phyloP scores from a whole-genome alignment of 2,888 invertebrate genomes.

The Altica lythri region DNA sequence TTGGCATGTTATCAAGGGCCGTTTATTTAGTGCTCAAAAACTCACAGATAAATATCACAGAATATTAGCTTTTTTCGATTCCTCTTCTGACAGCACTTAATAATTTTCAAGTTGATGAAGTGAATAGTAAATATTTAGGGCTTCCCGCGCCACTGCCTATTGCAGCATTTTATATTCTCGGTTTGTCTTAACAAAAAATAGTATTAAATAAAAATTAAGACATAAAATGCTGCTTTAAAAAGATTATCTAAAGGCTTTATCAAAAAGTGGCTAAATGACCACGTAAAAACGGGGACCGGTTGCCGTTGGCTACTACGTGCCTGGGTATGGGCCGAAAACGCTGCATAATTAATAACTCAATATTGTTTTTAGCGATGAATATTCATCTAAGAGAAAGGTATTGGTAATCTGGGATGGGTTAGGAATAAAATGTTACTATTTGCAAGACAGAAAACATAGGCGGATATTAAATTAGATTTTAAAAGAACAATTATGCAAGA shows the following conservation, averaged over 20 bases:
- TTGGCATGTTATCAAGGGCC: too few species aligned
- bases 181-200: too few species aligned
- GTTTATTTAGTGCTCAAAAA: too few species aligned
- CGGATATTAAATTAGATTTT: conserved; percentile 33
- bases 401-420: conserved; percentile 36
- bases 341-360: conserved; percentile 19
- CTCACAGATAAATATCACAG: too few species aligned
- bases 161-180: too few species aligned
- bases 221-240: not conserved
- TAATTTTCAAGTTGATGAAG: too few species aligned
- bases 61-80: too few species aligned
- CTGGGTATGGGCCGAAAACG: conserved; percentile 10
- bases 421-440: conserved; percentile 36
- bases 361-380: conserved; percentile 28
- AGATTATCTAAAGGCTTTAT: not conserved
- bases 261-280: conserved; percentile 4
- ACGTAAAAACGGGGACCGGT: conserved; percentile 12
- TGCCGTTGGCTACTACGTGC: conserved; percentile 11
- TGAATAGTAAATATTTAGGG: too few species aligned
- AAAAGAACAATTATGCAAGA: too few species aligned
- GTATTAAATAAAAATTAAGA: too few species aligned
- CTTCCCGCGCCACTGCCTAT: too few species aligned
- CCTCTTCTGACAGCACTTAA: too few species aligned
- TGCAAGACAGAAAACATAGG: conserved; percentile 26
- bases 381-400: conserved; percentile 41